Percentiles rank a stretch among this genome's conserved stretches.
These are phyloP conservation scores for Caenorhabditis remanei DNA, from an alignment of 1,140 invertebrate species.

Conservation along the genomic window DNA sequence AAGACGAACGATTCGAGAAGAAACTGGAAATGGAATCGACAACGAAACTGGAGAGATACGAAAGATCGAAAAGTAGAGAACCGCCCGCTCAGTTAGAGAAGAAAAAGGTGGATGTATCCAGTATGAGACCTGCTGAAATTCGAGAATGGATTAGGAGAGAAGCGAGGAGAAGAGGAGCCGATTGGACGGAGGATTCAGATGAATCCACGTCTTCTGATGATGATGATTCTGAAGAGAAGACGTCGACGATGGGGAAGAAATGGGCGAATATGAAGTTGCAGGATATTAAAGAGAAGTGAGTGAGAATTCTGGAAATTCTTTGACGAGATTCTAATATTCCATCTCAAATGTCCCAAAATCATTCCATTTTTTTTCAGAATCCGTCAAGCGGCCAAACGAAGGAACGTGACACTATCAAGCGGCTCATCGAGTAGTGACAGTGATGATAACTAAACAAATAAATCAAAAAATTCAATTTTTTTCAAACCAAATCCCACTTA, in stretches of 20 bases:
- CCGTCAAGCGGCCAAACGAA: neutral
- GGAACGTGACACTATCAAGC: neutral
- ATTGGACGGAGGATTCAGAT: neutral
- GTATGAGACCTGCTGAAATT: conserved; percentile 26
- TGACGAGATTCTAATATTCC: neutral
- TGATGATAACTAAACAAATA: neutral
- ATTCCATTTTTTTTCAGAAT: neutral
- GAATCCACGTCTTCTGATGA: neutral
- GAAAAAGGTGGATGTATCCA: neutral
- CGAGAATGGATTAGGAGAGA: neutral
- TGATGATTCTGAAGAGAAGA: neutral
- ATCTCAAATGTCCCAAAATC: neutral
- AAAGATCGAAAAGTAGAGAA: conserved; percentile 4
- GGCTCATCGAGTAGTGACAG: neutral
- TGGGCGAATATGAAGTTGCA: neutral
- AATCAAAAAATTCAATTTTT: neutral
- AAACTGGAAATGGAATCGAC: neutral
- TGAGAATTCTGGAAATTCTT: neutral
- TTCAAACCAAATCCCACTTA: neutral
- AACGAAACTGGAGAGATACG: neutral
- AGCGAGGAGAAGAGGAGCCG: neutral
- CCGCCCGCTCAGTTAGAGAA: too few relatives aligned
- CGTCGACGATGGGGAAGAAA: neutral
- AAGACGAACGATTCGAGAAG: conserved; percentile 13
- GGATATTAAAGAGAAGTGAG: conserved; percentile 24